A percentile compares a stretch with the other conserved stretches of the same genome.
phyloP scores from a whole-genome alignment of 2,797 vertebrate genomes.

The Pangasius sanitwongsei region DNA sequence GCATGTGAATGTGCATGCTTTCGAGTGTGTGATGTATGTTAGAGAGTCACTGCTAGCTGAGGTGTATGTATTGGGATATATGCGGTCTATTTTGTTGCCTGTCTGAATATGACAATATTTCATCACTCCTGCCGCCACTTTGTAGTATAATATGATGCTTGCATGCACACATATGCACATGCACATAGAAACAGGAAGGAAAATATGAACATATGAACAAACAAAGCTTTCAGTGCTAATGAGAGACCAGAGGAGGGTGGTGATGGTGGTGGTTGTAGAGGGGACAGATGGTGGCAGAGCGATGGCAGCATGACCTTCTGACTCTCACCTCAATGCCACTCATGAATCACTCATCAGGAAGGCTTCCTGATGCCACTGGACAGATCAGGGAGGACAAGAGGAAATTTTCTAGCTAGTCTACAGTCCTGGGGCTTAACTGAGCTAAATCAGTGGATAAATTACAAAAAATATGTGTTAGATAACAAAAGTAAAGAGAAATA shows the following conservation, averaged over 20 bases:
- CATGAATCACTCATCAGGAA: constrained; percentile 40
- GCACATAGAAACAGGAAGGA: constrained; percentile 13
- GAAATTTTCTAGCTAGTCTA: not conserved
- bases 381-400: constrained; percentile 14
- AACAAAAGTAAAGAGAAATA: not conserved
- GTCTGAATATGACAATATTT: not conserved
- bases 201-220: not conserved
- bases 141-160: not conserved
- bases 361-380: not conserved
- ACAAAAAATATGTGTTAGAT: not conserved
- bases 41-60: not conserved
- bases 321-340: constrained; percentile 30
- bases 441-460: not conserved
- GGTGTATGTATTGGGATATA: not conserved
- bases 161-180: not conserved
- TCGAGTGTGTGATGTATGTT: constrained; percentile 5
- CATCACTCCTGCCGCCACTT: not conserved
- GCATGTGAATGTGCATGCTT: constrained; percentile 1
- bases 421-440: not conserved
- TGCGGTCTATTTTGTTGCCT: not conserved
- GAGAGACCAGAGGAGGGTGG: constrained; percentile 26
- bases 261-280: constrained; percentile 18
- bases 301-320: constrained; percentile 55
- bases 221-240: constrained; percentile 5
- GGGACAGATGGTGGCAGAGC: constrained; percentile 55